Conservation (phyloP, 2,113 vertebrate species). For the Aldabrachelys gigantea region DNA sequence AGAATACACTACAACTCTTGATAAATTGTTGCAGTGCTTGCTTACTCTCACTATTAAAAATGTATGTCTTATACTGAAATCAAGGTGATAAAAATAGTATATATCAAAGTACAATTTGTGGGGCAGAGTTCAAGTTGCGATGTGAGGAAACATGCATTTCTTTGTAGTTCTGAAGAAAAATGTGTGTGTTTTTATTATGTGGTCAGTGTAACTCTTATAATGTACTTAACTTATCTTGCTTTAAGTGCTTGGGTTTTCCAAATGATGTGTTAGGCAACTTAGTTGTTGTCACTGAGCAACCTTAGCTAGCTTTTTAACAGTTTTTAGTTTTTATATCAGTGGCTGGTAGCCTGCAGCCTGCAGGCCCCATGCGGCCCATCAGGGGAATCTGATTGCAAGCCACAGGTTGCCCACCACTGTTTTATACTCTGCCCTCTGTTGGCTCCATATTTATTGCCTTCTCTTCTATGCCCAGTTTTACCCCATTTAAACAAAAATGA, state of each 20-base stretch:
- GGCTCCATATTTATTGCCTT: neutral
- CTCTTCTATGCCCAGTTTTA: neutral
- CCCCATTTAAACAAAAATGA: neutral
- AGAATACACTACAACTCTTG: no score
- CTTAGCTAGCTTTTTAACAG: neutral
- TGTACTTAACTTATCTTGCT: neutral
- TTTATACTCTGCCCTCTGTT: no score
- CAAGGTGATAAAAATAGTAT: no score
- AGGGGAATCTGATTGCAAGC: no score
- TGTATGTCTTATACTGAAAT: no score
- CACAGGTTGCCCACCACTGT: no score
- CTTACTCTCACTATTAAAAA: no score
- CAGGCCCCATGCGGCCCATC: no score
- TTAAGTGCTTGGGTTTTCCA: neutral
- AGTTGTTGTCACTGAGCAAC: neutral
- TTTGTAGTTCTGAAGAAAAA: neutral
- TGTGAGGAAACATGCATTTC: neutral
- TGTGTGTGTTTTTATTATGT: neutral
- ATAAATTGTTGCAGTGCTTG: no score
- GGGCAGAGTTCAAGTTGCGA: neutral
- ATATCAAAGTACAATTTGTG: neutral
- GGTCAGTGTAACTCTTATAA: neutral
- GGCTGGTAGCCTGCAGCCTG: no score
- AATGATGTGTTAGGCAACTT: neutral
- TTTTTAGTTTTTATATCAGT: neutral